Evolutionary conservation across 2,113 vertebrate species (phyloP).

Genomic region (Mohoua ochrocephala): DNA sequence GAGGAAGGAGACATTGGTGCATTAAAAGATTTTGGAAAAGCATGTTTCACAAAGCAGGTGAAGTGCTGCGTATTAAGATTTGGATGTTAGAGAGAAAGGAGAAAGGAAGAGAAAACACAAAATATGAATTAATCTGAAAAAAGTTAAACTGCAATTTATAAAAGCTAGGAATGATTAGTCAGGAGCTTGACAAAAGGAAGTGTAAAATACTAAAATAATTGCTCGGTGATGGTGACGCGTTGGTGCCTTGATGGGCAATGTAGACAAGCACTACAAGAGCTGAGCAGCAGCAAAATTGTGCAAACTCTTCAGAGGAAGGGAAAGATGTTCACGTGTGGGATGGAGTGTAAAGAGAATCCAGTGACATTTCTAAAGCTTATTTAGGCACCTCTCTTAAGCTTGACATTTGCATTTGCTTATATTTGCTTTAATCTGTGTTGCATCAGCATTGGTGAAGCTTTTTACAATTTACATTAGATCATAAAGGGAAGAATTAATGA

Average conservation of each 20-base stretch:
- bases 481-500: neutral
- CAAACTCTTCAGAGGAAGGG: neutral
- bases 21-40: neutral
- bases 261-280: neutral
- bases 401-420: conserved; percentile 16
- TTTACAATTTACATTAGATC: neutral
- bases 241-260: neutral
- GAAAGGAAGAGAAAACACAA: neutral
- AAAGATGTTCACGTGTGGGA: neutral
- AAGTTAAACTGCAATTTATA: neutral
- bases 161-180: neutral
- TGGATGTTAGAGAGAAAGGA: neutral
- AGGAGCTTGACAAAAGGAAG: neutral
- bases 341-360: conserved; percentile 8
- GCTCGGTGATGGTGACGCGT: neutral
- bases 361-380: conserved; percentile 39
- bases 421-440: neutral
- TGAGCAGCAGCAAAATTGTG: neutral
- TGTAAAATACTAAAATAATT: neutral
- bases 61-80: neutral
- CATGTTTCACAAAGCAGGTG: neutral
- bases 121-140: neutral
- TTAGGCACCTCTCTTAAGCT: neutral
- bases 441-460: neutral
- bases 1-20: neutral